Evolutionary conservation across 2,888 invertebrate species (phyloP).

Genomic region (Euplagia quadripunctaria): DNA sequence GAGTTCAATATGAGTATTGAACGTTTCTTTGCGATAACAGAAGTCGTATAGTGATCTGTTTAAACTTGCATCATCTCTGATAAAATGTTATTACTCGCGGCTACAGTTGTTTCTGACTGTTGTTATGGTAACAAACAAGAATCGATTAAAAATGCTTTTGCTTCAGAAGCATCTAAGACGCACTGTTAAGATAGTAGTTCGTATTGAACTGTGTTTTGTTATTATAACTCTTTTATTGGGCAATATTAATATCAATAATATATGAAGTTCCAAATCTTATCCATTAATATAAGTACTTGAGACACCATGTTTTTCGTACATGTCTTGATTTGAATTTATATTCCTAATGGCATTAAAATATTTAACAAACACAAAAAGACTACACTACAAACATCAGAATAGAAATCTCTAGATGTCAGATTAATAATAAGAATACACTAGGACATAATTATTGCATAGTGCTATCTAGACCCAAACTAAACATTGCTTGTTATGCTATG

Average conservation of each 20-base stretch:
- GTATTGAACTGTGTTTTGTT: neutral
- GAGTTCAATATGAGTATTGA: slow-evolving; percentile 36
- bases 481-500: neutral
- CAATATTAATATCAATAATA: neutral
- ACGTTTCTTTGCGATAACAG: slow-evolving; percentile 50
- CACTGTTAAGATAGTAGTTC: neutral
- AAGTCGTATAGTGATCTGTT: slow-evolving; percentile 45
- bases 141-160: slow-evolving; percentile 35
- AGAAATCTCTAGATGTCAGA: neutral
- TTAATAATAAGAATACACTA: neutral
- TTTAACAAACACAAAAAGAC: too few relatives aligned
- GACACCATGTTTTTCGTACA: too few relatives aligned
- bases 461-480: neutral
- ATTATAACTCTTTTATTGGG: neutral
- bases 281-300: too few relatives aligned
- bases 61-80: slow-evolving; percentile 55
- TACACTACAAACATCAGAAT: neutral
- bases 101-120: slow-evolving; percentile 36
- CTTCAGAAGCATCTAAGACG: neutral
- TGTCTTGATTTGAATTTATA: too few relatives aligned
- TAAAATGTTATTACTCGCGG: slow-evolving; percentile 34
- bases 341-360: too few relatives aligned
- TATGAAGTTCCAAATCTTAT: too few relatives aligned
- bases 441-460: too few relatives aligned
- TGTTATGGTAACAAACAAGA: slow-evolving; percentile 52